Evolutionary conservation across 2,797 vertebrate species (phyloP), one percentile per base, ranked within the genome.

Genomic region (Cygnus olor): DNA sequence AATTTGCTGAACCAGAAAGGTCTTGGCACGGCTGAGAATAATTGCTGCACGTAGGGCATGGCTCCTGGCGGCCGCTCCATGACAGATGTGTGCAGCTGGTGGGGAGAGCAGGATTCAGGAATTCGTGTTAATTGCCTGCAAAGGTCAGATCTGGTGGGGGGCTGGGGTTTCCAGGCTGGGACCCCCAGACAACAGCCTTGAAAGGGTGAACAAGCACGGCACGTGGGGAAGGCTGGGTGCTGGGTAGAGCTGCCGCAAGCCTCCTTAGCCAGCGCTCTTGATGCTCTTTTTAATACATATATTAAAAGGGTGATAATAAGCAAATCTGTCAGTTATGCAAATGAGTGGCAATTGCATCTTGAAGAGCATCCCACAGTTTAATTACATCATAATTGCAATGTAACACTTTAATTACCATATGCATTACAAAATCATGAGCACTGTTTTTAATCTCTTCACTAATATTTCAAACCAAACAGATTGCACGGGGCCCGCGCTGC

Each of bases 341-440:
- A 96, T 95, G 95, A 91, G 89, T 19, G 77, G 95, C 94, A 96
- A 96, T 96, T 97, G 96, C 96, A 96, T 96, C 94, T 93, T 95
- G 95, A 96, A 97, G 95, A 97, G 96, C 95, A 94, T 97, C 95
- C 96, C 95, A 96, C 95, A 91, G 94, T 97, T 97, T 97, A 97
- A 97, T 97, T 97, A 97, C 96, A 97, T 96, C 96, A 94, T 97
- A 96, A 97, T 97, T 97, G 96, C 95, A 91, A 95, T 97, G 96
- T 95, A 96, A 95, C 95, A 95, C 95, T 96, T 95, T 95, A 93
- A 96, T 96, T 96, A 97, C 94, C 95, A 96, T 96, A 94, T 96
- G 94, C 95, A 95, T 95, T 95, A 90, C 66, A 7, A 93, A 96
- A 97, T 96, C 95, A 93, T 84, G 92, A 95, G 95, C 96, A 60